Base-by-base conservation (phyloP, 2,113 vertebrate genomes). In the Equus quagga region DNA sequence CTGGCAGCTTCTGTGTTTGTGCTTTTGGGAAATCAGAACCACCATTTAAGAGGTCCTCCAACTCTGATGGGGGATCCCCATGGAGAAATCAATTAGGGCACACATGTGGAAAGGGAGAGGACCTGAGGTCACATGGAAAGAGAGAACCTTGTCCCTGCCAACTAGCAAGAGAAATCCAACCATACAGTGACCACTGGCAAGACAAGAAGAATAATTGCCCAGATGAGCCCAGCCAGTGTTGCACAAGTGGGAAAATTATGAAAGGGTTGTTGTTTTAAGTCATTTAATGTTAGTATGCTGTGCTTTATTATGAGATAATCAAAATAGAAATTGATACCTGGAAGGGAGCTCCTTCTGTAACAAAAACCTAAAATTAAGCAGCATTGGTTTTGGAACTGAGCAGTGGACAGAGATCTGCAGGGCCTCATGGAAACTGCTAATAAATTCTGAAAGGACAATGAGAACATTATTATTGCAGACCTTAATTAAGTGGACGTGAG, bases 141-240 rank as follows among this genome's bases (percentile, higher is more conserved):
- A 67, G 24, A 10, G 3, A 70, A 0, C 3, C 46, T 7, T 15
- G 5, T 12, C 6, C 2, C 9, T 41, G 21, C 6, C 24, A 78
- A 19, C 3, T 21, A 6, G n/a, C 21, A 33, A 73, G 58, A 83
- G 31, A 83, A 58, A 70, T 5, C 1, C 10, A 28, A 15, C 12
- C 44, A 64, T 1, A 10, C 33, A 44, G 13, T 26, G 7, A 12
- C 21, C 28, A 49, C 28, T 46, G n/a, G 51, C 5, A 83, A 67
- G 46, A 80, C 2, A 26, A 76, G 19, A 64, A 83, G 14, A 49
- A 41, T 51, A 62, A 51, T 4, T 17, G 12, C 2, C 23, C 36
- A 58, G 4, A 58, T 31, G 6, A 64, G 2, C 15, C 5, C 19
- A 92, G 5, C 24, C 11, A 11, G 0, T 44, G 51, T 54, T 9